phyloP scores from a whole-genome alignment of 2,113 vertebrate species.

The Sporophila hypoxantha region DNA sequence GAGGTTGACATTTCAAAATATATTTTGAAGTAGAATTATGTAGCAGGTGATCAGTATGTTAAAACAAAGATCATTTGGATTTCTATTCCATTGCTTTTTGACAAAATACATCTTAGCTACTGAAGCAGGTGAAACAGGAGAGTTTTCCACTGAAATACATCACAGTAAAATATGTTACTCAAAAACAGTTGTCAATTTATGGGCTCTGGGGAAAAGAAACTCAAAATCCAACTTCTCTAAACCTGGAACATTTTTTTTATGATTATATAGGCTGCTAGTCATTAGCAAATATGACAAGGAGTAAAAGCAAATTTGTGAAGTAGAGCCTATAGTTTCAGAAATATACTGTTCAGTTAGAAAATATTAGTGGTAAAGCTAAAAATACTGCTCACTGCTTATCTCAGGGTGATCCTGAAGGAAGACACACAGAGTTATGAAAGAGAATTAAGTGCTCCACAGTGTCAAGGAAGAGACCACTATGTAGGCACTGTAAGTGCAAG shows the following conservation, averaged over 20 bases:
- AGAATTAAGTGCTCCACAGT: background rate
- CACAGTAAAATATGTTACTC: background rate
- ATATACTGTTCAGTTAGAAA: background rate
- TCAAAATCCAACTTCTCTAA: background rate
- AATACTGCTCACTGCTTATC: background rate
- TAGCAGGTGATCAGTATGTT: background rate
- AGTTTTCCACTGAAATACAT: background rate
- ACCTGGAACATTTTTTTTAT: background rate
- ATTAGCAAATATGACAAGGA: background rate
- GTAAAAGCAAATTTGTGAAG: background rate
- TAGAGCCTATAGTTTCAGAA: background rate
- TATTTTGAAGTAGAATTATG: background rate
- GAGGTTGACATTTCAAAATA: background rate
- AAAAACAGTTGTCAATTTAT: background rate
- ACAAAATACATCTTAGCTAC: background rate
- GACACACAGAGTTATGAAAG: background rate
- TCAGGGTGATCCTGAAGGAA: background rate
- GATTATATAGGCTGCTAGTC: background rate
- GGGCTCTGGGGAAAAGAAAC: background rate
- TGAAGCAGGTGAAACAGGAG: rapidly evolving
- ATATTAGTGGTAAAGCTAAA: background rate
- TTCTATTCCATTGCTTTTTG: background rate
- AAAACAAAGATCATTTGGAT: background rate
- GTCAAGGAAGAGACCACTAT: background rate
- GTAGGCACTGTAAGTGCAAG: background rate